These are phyloP conservation scores for Lepetodrilus schrolli DNA, from an alignment of 2,888 invertebrate genomes.

Conservation along the genomic window DNA sequence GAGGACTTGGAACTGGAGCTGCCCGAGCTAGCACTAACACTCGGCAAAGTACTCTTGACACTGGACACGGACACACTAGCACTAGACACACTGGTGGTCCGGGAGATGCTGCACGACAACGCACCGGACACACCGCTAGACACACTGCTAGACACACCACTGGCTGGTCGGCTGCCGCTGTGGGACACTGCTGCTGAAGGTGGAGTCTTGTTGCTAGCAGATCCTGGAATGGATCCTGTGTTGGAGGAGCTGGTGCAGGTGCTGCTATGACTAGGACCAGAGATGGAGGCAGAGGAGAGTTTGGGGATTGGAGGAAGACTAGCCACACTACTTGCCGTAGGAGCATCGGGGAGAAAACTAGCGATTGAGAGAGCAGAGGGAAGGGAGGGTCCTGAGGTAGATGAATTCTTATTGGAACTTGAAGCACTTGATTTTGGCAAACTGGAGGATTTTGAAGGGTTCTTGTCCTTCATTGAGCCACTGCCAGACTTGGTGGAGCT, in stretches of 20 bases:
- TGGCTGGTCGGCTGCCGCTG: constrained; percentile 7
- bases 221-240: neutral
- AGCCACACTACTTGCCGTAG: constrained; percentile 62
- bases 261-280: neutral
- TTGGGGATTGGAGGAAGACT: constrained; percentile 66
- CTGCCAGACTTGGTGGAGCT: neutral
- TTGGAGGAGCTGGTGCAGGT: constrained; percentile 8
- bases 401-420: constrained; percentile 29
- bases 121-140: neutral
- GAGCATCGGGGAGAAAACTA: constrained; percentile 59
- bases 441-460: constrained; percentile 3
- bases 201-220: constrained; percentile 9
- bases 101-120: neutral
- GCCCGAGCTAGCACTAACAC: neutral
- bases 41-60: too few relatives aligned
- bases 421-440: constrained; percentile 14
- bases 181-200: neutral
- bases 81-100: neutral
- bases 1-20: constrained; percentile 12
- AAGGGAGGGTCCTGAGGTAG: constrained; percentile 38
- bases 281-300: constrained; percentile 52
- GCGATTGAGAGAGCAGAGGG: constrained; percentile 54
- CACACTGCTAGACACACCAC: constrained; percentile 17
- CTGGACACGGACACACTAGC: constrained; percentile 16
- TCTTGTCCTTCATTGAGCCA: constrained; percentile 10